phyloP scores from a whole-genome alignment of 2,797 vertebrate species.

The Ptychobarbus kaznakovi region DNA sequence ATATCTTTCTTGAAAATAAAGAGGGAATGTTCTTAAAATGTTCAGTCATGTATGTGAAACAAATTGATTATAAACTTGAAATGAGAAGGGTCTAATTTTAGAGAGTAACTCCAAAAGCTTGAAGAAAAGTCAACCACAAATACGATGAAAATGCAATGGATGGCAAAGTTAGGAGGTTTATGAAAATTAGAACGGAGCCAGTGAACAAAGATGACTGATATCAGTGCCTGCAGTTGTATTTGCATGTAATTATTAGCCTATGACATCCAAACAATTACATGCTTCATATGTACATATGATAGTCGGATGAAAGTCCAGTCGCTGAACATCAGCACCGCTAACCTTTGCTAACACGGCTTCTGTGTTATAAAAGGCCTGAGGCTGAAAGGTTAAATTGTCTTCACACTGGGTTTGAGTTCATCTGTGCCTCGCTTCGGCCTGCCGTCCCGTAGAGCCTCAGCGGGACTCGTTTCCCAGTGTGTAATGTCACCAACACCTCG shows the following conservation, averaged over 20 bases:
- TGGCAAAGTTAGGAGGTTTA: background rate
- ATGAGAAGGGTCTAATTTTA: too few species aligned
- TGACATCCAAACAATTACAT: background rate
- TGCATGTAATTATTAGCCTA: background rate
- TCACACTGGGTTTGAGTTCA: slow-evolving; percentile 57
- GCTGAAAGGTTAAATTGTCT: slow-evolving; percentile 62
- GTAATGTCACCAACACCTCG: slow-evolving; percentile 65
- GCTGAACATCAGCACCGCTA: slow-evolving; percentile 1
- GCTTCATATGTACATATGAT: background rate
- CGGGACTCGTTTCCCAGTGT: slow-evolving; percentile 65
- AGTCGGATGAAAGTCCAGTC: too few species aligned
- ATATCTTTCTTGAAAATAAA: too few species aligned
- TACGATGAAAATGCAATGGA: too few species aligned
- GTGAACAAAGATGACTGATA: too few species aligned
- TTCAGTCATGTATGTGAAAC: too few species aligned
- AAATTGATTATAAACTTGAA: too few species aligned
- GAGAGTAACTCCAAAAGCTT: too few species aligned
- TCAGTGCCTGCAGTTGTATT: background rate
- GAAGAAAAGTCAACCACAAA: too few species aligned
- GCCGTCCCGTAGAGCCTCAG: slow-evolving; percentile 61
- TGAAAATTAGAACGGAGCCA: background rate
- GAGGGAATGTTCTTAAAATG: too few species aligned
- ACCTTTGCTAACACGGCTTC: slow-evolving; percentile 31
- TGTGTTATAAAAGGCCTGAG: slow-evolving; percentile 56
- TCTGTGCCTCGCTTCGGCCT: slow-evolving; percentile 60